Base-by-base conservation (phyloP, 2,113 vertebrate genomes). In the Sebastes fasciatus region DNA sequence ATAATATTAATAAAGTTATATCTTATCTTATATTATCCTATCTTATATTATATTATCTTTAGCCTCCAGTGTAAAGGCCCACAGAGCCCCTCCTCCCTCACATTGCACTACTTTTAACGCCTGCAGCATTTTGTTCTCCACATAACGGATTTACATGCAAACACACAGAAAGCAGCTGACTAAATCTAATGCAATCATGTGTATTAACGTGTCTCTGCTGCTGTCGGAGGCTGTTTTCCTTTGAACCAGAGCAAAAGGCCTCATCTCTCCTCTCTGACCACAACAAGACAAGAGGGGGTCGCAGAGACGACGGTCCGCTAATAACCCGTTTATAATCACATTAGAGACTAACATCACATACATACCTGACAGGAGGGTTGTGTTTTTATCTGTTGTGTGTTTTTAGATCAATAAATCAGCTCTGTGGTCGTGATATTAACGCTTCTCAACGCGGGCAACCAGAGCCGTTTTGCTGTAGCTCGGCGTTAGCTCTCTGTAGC, bases 231-330 rank as follows among this genome's bases (percentile, higher is more conserved):
- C 10, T 77, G 57, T 26, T 13, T 73, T 64, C 77, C 58, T 57
- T 11, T 77, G 52, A 64, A 67, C 45, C 74, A 54, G 61, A 19
- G 58, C 26, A 76, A 85, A 83, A 92, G 91, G 92, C 92, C 93
- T 60, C 8, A 16, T 12, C 60, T 34, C 34, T 34, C 34, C 34
- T 34, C 34, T 34, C 34, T 62, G 45, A 68, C 69, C 48, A 86
- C 74, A 84, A 79, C 73, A 83, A 55, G 60, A 34, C 34, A 34
- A 34, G 51, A 51, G 51, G 62, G 61, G 78, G 42, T 72, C 57
- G 74, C 42, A 70, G 45, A 77, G 64, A 84, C 80, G 77, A 89
- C 84, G 85, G 58, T 16, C 67, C 67, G 69, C 13, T 23, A 63
- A 70, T 51, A 10, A 19, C 60, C 54, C 63, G 73, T 79, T 83